phyloP scores from a whole-genome alignment of 2,797 vertebrate species.

The Macropus fuliginosus region DNA sequence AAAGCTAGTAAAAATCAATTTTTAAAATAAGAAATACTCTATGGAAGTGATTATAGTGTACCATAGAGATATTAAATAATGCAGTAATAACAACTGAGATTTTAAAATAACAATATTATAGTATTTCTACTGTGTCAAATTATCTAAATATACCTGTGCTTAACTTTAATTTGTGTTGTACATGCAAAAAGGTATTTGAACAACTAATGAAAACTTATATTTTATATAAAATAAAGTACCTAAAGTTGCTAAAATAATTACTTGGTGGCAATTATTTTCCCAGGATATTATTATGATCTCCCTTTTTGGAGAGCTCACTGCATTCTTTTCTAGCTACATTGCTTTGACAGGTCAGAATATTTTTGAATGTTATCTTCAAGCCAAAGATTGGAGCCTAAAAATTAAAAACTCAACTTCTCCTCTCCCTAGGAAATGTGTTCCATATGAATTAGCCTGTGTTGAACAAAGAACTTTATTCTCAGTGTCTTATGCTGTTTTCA shows the following conservation, averaged over 20 bases:
- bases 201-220: neutral
- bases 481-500: neutral
- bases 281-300: neutral
- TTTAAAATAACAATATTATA: neutral
- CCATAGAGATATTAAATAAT: neutral
- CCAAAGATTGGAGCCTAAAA: neutral
- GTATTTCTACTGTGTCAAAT: neutral
- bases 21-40: neutral
- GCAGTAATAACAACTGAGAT: neutral
- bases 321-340: neutral
- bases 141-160: neutral
- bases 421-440: neutral
- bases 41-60: neutral
- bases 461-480: neutral
- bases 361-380: neutral
- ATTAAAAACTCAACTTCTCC: neutral
- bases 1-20: neutral
- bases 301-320: neutral
- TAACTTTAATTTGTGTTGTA: neutral
- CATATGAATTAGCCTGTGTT: neutral
- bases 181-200: neutral
- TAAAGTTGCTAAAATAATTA: neutral
- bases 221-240: neutral
- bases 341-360: neutral
- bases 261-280: neutral